phyloP scores from a whole-genome alignment of 2,888 invertebrate genomes.

The Drosophila eohydei region DNA sequence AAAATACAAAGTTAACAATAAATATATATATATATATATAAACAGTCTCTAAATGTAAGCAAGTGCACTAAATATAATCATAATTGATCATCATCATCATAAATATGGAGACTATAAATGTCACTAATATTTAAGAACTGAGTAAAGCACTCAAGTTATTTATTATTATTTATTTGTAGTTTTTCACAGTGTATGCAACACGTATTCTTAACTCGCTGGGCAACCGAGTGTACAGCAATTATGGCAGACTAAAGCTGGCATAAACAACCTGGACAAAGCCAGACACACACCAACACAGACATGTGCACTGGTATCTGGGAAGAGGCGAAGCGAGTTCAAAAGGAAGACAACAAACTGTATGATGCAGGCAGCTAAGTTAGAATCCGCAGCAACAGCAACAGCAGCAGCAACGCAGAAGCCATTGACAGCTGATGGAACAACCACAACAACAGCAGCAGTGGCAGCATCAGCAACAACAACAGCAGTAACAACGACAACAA shows the following conservation, averaged over 20 bases:
- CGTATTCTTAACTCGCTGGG: constrained; percentile 34
- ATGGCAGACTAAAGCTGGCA: constrained; percentile 59
- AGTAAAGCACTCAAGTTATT: not conserved
- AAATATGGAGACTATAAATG: not conserved
- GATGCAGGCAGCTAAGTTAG: constrained; percentile 35
- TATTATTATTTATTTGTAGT: constrained; percentile 1
- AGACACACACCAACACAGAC: not conserved
- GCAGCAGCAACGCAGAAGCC: constrained; percentile 36
- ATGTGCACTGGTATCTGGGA: constrained; percentile 6
- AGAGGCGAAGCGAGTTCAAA: constrained; percentile 34
- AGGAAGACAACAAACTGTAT: constrained; percentile 31
- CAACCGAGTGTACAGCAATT: constrained; percentile 55
- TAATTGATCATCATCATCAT: not conserved
- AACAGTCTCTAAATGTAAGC: too few relatives aligned
- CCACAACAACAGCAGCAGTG: constrained; percentile 20
- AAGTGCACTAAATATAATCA: not conserved
- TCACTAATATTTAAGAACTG: not conserved
- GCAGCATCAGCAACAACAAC: constrained; percentile 8
- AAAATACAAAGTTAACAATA: too few relatives aligned
- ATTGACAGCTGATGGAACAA: constrained; percentile 65
- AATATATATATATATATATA: too few relatives aligned
- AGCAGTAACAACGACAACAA: constrained; percentile 16
- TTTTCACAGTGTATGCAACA: constrained; percentile 46
- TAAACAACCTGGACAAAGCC: constrained; percentile 48
- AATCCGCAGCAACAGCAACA: constrained; percentile 14